phyloP scores from a whole-genome alignment of 2,113 vertebrate genomes.

The Synchiropus splendidus region DNA sequence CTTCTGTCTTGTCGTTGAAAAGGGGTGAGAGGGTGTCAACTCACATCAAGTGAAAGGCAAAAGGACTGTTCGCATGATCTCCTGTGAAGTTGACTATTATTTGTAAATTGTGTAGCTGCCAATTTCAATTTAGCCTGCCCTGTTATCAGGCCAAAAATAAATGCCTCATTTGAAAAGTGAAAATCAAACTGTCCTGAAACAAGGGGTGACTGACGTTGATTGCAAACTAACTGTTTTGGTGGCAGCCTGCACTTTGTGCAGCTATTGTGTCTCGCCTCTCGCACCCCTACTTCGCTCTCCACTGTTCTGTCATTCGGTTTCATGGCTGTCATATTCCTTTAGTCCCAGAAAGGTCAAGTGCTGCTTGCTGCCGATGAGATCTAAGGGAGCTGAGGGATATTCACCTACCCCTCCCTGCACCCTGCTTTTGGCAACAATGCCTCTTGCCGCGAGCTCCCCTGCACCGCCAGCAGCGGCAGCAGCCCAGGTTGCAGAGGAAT shows the following conservation, averaged over 20 bases:
- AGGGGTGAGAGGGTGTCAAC: slow-evolving; percentile 36
- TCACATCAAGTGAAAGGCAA: slow-evolving; percentile 44
- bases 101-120: slow-evolving; percentile 70
- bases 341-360: slow-evolving; percentile 73
- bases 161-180: slow-evolving; percentile 74
- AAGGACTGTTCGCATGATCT: slow-evolving; percentile 69
- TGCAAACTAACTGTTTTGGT: slow-evolving; percentile 75
- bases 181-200: slow-evolving; percentile 75
- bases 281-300: slow-evolving; percentile 20
- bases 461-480: slow-evolving; percentile 42
- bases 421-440: slow-evolving; percentile 48
- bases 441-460: slow-evolving; percentile 41
- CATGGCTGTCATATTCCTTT: slow-evolving; percentile 76
- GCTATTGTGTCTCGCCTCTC: slow-evolving; percentile 64
- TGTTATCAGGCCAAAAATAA: slow-evolving; percentile 75
- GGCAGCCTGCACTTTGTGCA: slow-evolving; percentile 68
- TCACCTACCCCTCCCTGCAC: slow-evolving; percentile 25
- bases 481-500: slow-evolving; percentile 49
- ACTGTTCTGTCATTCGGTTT: slow-evolving; percentile 55
- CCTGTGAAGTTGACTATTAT: slow-evolving; percentile 59
- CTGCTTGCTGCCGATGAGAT: slow-evolving; percentile 67
- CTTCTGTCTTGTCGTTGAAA: slow-evolving; percentile 53
- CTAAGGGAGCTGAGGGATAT: slow-evolving; percentile 56
- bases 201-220: slow-evolving; percentile 73
- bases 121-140: slow-evolving; percentile 70